Percentiles rank a stretch among this genome's conserved stretches.
Evolutionary conservation across 2,888 invertebrate species (phyloP).

Genomic region (Capitulum mitella): DNA sequence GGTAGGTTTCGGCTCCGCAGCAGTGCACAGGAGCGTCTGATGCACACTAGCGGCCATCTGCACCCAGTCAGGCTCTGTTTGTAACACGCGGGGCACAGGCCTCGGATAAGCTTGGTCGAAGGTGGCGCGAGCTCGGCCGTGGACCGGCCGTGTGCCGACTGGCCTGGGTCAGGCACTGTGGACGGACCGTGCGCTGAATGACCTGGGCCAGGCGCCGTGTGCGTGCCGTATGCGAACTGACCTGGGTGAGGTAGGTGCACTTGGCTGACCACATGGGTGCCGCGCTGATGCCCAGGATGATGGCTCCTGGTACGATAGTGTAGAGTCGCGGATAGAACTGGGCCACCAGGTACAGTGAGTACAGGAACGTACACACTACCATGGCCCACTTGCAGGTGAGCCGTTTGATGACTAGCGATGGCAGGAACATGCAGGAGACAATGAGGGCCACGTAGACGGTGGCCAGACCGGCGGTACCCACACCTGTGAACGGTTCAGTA

Average conservation of each 20-base stretch:
- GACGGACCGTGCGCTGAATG: too few species aligned
- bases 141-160: too few species aligned
- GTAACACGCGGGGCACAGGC: too few species aligned
- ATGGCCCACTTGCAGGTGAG: constrained; percentile 87
- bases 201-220: not conserved
- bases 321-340: constrained; percentile 80
- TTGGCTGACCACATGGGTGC: constrained; percentile 99
- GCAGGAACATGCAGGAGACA: constrained; percentile 90
- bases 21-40: too few species aligned
- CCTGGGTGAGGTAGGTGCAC: constrained; percentile 80
- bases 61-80: too few species aligned
- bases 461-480: constrained; percentile 76
- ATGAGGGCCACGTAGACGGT: constrained; percentile 89
- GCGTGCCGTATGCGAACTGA: too few species aligned
- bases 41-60: too few species aligned
- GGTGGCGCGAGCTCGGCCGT: too few species aligned
- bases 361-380: constrained; percentile 83
- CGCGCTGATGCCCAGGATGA: constrained; percentile 88
- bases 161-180: not conserved
- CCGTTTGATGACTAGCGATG: constrained; percentile 83
- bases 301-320: constrained; percentile 85
- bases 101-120: too few species aligned
- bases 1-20: too few species aligned
- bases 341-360: constrained; percentile 87
- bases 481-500: constrained; percentile 28